Conservation (phyloP, 2,797 vertebrate species). For the Xiphophorus birchmanni region DNA sequence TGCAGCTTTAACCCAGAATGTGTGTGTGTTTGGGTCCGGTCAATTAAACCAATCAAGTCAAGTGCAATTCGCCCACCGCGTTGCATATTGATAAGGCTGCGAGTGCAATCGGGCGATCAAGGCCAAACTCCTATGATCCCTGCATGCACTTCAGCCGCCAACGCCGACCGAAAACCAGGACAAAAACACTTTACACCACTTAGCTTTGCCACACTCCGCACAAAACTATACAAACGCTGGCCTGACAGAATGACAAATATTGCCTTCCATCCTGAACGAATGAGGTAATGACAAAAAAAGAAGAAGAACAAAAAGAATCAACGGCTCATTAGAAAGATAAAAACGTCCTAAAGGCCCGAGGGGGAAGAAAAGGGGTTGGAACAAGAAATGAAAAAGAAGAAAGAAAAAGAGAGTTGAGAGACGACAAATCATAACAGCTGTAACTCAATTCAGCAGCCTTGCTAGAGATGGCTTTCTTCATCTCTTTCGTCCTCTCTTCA, state of each 20-base stretch:
- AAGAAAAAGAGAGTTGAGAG: constrained; percentile 67
- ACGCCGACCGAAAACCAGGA: constrained; percentile 38
- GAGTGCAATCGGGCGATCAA: constrained; percentile 38
- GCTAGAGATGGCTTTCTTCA: constrained; percentile 65
- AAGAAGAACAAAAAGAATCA: constrained; percentile 53
- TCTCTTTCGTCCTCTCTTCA: constrained; percentile 46
- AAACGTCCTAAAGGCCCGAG: constrained; percentile 61
- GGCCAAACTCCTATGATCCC: constrained; percentile 55
- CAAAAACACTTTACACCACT: constrained; percentile 63
- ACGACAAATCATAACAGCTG: constrained; percentile 78
- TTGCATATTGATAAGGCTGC: constrained; percentile 66
- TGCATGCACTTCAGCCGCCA: constrained; percentile 56
- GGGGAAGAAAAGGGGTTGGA: constrained; percentile 55
- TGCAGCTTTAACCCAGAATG: constrained; percentile 12
- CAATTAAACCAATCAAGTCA: constrained; percentile 74
- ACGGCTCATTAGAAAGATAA: constrained; percentile 75
- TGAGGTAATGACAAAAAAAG: constrained; percentile 58
- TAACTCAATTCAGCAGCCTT: constrained; percentile 78
- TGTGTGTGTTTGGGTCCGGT: constrained; percentile 34
- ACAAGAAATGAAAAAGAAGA: constrained; percentile 70
- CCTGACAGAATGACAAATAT: constrained; percentile 74
- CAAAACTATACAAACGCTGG: constrained; percentile 37
- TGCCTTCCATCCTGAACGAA: constrained; percentile 69
- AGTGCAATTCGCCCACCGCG: constrained; percentile 65
- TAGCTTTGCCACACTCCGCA: constrained; percentile 20